These are phyloP conservation scores for Euura lappo DNA, from an alignment of 1,140 invertebrate species.

Conservation along the genomic window DNA sequence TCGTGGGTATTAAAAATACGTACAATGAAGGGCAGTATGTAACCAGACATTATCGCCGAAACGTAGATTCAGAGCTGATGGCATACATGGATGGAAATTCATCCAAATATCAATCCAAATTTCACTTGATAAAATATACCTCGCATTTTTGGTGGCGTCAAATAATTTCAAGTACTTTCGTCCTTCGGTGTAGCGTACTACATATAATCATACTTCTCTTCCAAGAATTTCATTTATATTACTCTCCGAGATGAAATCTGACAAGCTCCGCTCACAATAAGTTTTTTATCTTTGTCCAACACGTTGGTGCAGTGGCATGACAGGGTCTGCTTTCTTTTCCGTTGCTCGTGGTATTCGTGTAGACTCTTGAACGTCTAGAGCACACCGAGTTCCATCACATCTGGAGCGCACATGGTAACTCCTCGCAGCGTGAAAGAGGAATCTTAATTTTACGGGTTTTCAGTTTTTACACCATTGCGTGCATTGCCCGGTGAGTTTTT, in stretches of 20 bases:
- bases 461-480: neutral
- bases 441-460: constrained; percentile 7
- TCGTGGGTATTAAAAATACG: neutral
- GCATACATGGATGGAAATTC: too few relatives aligned
- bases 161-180: neutral
- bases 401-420: neutral
- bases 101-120: too few relatives aligned
- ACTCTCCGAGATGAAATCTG: too few relatives aligned
- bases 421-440: neutral
- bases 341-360: too few relatives aligned
- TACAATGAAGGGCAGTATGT: neutral
- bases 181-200: neutral
- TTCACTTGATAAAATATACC: neutral
- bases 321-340: too few relatives aligned
- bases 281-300: too few relatives aligned
- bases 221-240: too few relatives aligned
- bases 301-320: too few relatives aligned
- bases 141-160: neutral
- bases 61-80: too few relatives aligned
- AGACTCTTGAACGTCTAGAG: too few relatives aligned
- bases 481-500: neutral
- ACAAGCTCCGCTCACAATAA: too few relatives aligned
- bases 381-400: neutral
- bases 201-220: neutral
- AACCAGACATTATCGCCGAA: too few relatives aligned